Evolutionary conservation across 37 sponge, comb jelly and placozoan species (phyloP), one percentile per base, ranked within the genome.

Genomic region (Spongia lamella): DNA sequence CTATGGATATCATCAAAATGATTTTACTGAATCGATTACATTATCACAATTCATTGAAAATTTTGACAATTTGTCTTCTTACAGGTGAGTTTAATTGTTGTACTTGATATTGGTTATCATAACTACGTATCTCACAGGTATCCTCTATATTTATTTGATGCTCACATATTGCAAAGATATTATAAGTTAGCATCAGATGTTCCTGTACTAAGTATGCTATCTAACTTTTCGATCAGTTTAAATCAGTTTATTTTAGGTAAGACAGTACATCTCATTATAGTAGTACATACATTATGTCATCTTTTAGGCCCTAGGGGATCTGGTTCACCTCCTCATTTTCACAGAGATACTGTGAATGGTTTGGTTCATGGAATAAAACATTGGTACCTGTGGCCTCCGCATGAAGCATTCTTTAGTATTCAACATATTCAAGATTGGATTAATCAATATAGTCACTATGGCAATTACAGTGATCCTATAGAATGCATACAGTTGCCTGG

Each of bases 311-410:
- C 84, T 7, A 47, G 38, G 19, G 68, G 56, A 20, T 83, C 84
- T 14, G 84, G 84, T 6, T 35, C 84, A 0, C 84, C 84, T 14
- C 84, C 84, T 17, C 84, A 83, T 21, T 83, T 83, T 57, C 84
- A 83, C 58, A 50, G 70, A 68, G 35, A 53, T 57, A 78, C 78
- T 0, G 35, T 66, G 47, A 83, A 83, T 55, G 67, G 49, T 40
- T 59, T 83, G 3, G 70, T 83, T 4, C 65, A 70, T 36, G 84
- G 84, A 16, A 39, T 29, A 51, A 83, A 83, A 40, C 54, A 30
- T 14, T 83, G 84, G 84, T 83, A 33, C 35, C 27, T 83, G 35
- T 83, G 75, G 74, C 67, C 64, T 21, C 76, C 84, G 16, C 2
- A n/a, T 1, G 53, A 68, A 2, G 66, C 84, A 7, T 79, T 58